These are phyloP conservation scores for Nycticryphes semicollaris DNA, from an alignment of 2,113 vertebrate species.

Conservation along the genomic window DNA sequence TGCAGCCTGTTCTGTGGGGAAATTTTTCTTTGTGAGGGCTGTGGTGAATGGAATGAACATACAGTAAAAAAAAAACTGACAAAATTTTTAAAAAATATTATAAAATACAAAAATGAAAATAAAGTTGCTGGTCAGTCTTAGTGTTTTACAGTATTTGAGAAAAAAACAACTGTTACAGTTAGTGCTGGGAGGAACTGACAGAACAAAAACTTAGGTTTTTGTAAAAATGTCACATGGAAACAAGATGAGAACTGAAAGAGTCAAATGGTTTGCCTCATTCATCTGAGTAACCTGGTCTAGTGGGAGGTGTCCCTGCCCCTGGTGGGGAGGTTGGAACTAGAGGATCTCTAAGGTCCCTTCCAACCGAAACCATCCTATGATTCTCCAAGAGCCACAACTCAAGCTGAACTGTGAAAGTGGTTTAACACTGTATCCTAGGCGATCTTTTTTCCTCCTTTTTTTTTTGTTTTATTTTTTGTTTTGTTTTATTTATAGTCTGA, in stretches of 20 bases:
- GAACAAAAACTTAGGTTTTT: slow-evolving; percentile 77
- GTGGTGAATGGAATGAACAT: slow-evolving; percentile 85
- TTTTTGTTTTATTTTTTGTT: slow-evolving; percentile 37
- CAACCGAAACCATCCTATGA: not conserved
- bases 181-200: slow-evolving; percentile 79
- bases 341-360: not conserved
- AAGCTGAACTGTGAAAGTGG: slow-evolving; percentile 99
- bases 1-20: slow-evolving; percentile 90
- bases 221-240: slow-evolving; percentile 77
- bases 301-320: not conserved
- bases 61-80: slow-evolving; percentile 82
- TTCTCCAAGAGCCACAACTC: slow-evolving; percentile 97
- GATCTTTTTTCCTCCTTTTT: slow-evolving; percentile 85
- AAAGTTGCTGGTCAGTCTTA: slow-evolving; percentile 85
- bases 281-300: not conserved
- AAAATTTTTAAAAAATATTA: slow-evolving; percentile 76
- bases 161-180: slow-evolving; percentile 82
- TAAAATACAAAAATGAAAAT: slow-evolving; percentile 75
- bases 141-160: slow-evolving; percentile 84
- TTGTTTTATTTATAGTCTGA: slow-evolving; percentile 98
- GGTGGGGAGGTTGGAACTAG: not conserved
- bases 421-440: slow-evolving; percentile 99
- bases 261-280: slow-evolving; percentile 89
- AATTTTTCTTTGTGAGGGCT: slow-evolving; percentile 90
- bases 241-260: slow-evolving; percentile 75